phyloP scores from a whole-genome alignment of 2,888 invertebrate species.

The Conchocele bisecta region DNA sequence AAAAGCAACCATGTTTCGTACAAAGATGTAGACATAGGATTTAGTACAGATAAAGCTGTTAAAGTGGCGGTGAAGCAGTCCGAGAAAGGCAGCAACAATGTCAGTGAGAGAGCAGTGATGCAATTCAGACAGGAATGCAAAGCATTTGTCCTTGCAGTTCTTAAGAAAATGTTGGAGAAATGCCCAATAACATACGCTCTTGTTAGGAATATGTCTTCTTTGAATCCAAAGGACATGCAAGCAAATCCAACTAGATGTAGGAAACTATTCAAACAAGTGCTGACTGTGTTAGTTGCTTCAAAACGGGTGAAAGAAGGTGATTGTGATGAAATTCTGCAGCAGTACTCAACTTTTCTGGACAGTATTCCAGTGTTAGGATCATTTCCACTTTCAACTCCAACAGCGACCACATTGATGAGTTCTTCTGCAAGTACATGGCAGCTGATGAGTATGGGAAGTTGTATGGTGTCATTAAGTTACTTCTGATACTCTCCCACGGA shows the following conservation, averaged over 20 bases:
- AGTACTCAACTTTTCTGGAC: constrained; percentile 19
- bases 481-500: constrained; percentile 62
- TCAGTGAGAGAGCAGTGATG: no score
- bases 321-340: constrained; percentile 17
- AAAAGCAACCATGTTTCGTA: no score
- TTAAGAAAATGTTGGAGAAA: constrained; percentile 34
- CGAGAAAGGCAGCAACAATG: no score
- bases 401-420: constrained; percentile 24
- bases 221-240: constrained; percentile 39
- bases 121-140: constrained; percentile 35
- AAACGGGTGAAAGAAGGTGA: constrained; percentile 17
- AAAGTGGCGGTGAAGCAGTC: no score
- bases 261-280: constrained; percentile 27
- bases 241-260: constrained; percentile 18
- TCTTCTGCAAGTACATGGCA: constrained; percentile 24
- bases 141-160: constrained; percentile 26
- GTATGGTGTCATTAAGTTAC: constrained; percentile 16
- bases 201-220: constrained; percentile 28
- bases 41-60: no score
- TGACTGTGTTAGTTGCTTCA: constrained; percentile 12
- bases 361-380: constrained; percentile 14
- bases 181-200: constrained; percentile 38
- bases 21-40: no score
- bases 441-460: constrained; percentile 2
- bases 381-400: constrained; percentile 22